Percentiles rank a stretch among this genome's conserved stretches.
Evolutionary conservation across 2,797 vertebrate genomes (phyloP).

Genomic region (Phoeniculus purpureus): DNA sequence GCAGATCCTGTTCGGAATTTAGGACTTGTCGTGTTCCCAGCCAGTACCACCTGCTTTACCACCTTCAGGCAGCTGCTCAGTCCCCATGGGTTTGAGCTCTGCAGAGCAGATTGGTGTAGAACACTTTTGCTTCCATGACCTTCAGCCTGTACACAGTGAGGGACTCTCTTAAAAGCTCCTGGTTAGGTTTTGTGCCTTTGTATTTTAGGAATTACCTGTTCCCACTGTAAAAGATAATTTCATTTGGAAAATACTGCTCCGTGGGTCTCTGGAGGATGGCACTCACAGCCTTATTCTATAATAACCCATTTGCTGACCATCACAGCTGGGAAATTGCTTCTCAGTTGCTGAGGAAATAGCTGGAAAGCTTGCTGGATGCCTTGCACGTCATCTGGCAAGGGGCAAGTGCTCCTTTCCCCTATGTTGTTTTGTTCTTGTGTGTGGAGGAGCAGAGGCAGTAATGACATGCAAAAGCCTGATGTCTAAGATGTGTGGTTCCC

Average conservation of each 20-base stretch:
- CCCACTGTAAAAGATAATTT: neutral
- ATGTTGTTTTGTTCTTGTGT: neutral
- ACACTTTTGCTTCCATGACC: neutral
- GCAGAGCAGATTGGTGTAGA: neutral
- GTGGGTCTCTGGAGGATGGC: neutral
- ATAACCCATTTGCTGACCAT: conserved; percentile 8
- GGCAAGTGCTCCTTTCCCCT: neutral
- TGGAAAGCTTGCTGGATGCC: neutral
- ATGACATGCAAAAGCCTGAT: neutral
- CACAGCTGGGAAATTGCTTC: neutral
- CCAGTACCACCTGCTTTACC: neutral
- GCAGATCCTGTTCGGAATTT: neutral
- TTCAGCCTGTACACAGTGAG: neutral
- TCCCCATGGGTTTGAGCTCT: neutral
- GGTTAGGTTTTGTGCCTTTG: neutral
- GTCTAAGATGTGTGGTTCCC: neutral
- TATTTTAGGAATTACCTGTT: neutral
- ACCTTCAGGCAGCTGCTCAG: neutral
- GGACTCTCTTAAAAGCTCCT: neutral
- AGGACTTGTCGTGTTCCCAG: neutral
- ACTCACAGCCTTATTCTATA: neutral
- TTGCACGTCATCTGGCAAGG: neutral
- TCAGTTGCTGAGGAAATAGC: neutral
- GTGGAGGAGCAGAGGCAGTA: neutral
- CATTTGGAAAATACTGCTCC: neutral